Conservation (phyloP, 2,113 vertebrate genomes). For the Lophochroa leadbeateri region DNA sequence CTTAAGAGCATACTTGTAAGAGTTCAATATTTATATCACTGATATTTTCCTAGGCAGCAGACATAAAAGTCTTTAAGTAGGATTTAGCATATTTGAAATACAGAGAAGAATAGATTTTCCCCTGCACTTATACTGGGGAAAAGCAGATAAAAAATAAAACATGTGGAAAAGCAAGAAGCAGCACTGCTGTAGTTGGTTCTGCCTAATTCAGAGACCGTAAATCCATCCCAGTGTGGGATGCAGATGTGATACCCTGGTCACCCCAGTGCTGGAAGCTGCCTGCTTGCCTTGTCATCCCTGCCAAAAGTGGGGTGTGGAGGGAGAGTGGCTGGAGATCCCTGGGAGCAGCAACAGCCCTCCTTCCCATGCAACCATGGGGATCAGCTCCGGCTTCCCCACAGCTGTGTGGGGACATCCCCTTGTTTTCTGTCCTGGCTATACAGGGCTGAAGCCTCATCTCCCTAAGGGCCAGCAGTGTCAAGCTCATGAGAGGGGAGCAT, state of each 20-base stretch:
- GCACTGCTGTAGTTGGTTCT: background rate
- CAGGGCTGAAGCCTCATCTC: background rate
- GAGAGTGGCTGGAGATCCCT: background rate
- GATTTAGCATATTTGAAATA: background rate
- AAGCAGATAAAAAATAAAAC: background rate
- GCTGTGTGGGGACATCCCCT: background rate
- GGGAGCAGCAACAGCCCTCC: background rate
- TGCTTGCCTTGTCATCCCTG: background rate
- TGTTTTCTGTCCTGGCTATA: background rate
- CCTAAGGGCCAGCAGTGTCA: background rate
- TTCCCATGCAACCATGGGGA: background rate
- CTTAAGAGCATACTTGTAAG: background rate
- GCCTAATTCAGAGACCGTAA: accelerated
- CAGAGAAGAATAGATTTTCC: background rate
- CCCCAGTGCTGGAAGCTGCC: background rate
- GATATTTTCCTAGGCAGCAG: background rate
- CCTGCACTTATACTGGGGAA: accelerated
- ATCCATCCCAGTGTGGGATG: accelerated
- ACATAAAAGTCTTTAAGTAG: background rate
- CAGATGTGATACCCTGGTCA: accelerated
- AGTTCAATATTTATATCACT: background rate
- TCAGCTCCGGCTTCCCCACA: background rate
- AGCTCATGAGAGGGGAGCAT: accelerated
- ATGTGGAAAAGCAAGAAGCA: background rate
- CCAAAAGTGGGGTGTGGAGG: background rate